Conservation (phyloP, 2,888 invertebrate genomes). For the Kryphioiulus occultus region DNA sequence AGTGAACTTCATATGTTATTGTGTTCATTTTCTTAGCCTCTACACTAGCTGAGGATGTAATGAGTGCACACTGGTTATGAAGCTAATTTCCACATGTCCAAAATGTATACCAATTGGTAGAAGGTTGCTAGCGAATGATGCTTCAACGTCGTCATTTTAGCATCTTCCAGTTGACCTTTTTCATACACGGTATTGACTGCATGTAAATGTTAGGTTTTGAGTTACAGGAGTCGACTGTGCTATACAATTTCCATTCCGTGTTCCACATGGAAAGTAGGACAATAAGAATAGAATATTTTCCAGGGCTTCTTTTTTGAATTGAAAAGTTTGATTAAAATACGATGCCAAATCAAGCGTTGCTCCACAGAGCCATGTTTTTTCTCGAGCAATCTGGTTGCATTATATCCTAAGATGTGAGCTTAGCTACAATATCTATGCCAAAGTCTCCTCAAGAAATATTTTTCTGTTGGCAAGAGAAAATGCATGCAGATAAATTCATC, state of each 20-base stretch:
- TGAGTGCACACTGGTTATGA: background rate
- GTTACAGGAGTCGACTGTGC: background rate
- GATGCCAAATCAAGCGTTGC: slow-evolving; percentile 6
- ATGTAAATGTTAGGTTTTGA: background rate
- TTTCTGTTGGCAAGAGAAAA: background rate
- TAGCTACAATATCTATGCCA: background rate
- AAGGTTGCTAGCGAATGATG: background rate
- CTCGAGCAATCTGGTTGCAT: background rate
- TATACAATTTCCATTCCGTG: background rate
- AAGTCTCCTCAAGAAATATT: background rate
- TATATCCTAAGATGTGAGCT: background rate
- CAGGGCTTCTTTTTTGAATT: background rate
- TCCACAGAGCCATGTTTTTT: background rate
- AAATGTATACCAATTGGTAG: no score
- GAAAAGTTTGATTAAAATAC: slow-evolving; percentile 36
- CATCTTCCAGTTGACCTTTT: slow-evolving; percentile 9
- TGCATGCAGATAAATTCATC: background rate
- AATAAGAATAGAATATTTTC: background rate
- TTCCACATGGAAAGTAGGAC: slow-evolving; percentile 27
- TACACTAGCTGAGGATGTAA: background rate
- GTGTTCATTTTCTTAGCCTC: background rate
- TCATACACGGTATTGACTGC: background rate
- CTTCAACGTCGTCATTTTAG: background rate
- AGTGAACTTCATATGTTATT: background rate
- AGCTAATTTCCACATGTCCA: background rate